phyloP scores from a whole-genome alignment of 2,797 vertebrate species.

The Propithecus perrieri region DNA sequence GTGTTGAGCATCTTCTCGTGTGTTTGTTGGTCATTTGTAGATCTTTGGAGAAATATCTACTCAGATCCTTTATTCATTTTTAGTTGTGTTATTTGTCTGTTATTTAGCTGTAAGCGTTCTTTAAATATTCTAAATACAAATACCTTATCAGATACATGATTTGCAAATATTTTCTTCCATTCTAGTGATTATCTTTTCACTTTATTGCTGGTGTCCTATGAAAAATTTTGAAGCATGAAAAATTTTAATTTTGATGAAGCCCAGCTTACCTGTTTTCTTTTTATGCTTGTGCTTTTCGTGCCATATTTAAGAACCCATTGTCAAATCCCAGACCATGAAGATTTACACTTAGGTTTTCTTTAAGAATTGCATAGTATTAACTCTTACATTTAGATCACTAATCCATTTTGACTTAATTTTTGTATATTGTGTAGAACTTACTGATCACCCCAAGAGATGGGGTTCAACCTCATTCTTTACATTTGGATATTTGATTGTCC shows the following conservation, averaged over 20 bases:
- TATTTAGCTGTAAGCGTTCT: neutral
- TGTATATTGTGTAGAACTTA: neutral
- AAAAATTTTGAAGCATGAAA: neutral
- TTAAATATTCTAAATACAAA: neutral
- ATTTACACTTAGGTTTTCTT: neutral
- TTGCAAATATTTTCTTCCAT: constrained; percentile 6
- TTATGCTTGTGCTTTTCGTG: neutral
- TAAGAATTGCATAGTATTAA: neutral
- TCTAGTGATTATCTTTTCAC: neutral
- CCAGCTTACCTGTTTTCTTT: neutral
- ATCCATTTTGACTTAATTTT: neutral
- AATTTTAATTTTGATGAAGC: neutral
- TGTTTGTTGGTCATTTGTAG: neutral
- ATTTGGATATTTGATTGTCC: neutral
- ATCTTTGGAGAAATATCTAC: neutral
- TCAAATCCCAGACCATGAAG: neutral
- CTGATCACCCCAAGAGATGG: no score
- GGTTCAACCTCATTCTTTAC: neutral
- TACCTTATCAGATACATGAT: neutral
- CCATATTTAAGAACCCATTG: neutral
- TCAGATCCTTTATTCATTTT: neutral
- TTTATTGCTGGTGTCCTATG: neutral
- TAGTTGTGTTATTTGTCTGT: neutral
- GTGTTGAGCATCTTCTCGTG: neutral
- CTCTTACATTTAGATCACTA: neutral